Evolutionary conservation across 53 echinoderm and acorn worm species (phyloP).

Genomic region (Apostichopus leukothele): DNA sequence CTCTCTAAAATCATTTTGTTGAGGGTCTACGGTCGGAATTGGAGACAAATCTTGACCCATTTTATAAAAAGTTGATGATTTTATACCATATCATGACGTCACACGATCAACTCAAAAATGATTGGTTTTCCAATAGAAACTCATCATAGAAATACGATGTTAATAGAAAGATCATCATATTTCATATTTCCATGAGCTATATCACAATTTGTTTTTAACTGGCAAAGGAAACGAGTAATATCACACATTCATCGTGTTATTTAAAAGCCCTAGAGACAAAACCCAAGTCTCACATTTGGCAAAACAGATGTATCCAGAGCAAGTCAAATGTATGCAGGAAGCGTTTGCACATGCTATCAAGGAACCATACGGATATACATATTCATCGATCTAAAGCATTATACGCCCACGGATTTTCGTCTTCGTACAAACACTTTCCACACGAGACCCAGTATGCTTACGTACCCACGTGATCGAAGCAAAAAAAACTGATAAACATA

Average conservation of each 20-base stretch:
- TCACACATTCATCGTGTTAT: no score
- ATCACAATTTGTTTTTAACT: no score
- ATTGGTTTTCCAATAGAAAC: slow-evolving; percentile 70
- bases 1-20: slow-evolving; percentile 59
- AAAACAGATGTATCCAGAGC: slow-evolving; percentile 70
- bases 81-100: slow-evolving; percentile 34
- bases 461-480: slow-evolving; percentile 13
- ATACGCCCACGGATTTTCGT: slow-evolving; percentile 48
- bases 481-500: not conserved
- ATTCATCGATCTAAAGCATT: slow-evolving; percentile 56
- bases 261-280: not conserved
- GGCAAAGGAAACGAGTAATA: no score
- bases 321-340: slow-evolving; percentile 33
- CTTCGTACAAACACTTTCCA: slow-evolving; percentile 51
- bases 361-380: slow-evolving; percentile 50
- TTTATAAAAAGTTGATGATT: not conserved
- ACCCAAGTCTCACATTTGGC: slow-evolving; percentile 74
- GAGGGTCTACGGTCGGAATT: slow-evolving; percentile 71
- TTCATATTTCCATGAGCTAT: no score
- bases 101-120: not conserved
- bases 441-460: slow-evolving; percentile 49
- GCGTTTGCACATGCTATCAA: slow-evolving; percentile 48
- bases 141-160: slow-evolving; percentile 67
- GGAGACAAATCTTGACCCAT: not conserved
- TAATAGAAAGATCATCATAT: no score